These are phyloP conservation scores for Adineta ricciae DNA, from an alignment of 2,888 invertebrate species.

Conservation along the genomic window DNA sequence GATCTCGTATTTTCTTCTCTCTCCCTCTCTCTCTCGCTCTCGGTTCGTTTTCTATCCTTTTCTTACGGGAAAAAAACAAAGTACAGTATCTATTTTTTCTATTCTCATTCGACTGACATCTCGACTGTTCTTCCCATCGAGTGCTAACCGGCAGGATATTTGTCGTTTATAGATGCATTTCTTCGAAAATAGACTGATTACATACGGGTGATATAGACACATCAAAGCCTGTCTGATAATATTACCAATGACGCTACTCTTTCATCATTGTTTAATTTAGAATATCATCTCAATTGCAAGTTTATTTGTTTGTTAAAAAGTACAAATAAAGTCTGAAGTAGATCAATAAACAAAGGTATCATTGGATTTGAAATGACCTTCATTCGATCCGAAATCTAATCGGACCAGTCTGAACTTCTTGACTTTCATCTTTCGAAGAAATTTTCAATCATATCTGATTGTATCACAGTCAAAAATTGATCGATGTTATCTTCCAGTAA, in stretches of 20 bases:
- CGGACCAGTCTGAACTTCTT: too few relatives aligned
- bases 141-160: neutral
- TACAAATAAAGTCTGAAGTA: neutral
- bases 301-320: neutral
- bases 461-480: too few relatives aligned
- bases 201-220: neutral
- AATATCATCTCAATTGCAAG: neutral
- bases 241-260: neutral
- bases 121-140: neutral
- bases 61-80: neutral
- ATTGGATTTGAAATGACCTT: neutral
- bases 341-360: neutral
- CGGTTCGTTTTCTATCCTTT: too few relatives aligned
- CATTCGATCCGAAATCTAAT: too few relatives aligned
- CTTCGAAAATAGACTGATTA: neutral
- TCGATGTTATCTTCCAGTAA: too few relatives aligned
- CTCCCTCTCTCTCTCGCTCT: neutral
- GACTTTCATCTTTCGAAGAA: too few relatives aligned
- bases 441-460: too few relatives aligned
- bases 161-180: neutral
- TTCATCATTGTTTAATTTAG: neutral
- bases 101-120: neutral
- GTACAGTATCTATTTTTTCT: neutral
- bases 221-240: neutral
- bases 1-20: neutral